Conservation (phyloP, 2,888 invertebrate species). For the Atethmia centrago region DNA sequence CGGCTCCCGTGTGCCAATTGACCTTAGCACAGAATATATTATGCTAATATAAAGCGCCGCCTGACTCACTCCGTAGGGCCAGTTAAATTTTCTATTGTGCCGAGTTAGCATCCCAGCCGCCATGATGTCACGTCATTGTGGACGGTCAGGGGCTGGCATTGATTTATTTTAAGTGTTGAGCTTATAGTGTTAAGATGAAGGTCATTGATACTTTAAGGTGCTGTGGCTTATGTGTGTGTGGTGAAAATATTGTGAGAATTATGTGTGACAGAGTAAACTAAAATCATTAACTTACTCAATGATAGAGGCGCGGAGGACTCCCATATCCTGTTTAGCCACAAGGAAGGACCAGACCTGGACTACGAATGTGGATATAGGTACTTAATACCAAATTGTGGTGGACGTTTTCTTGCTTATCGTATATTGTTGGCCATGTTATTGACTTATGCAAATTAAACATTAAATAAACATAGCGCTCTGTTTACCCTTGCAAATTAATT, state of each 20-base stretch:
- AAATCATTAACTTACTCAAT: neutral
- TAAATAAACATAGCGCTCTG: conserved; percentile 37
- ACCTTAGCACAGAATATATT: conserved; percentile 56
- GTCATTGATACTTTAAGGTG: conserved; percentile 10
- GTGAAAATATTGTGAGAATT: neutral
- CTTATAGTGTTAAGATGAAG: conserved; percentile 32
- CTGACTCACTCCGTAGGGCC: conserved; percentile 56
- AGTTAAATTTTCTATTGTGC: conserved; percentile 42
- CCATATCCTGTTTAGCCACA: neutral
- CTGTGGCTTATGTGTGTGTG: neutral
- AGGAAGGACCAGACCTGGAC: neutral
- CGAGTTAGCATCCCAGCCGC: conserved; percentile 45
- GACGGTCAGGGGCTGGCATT: conserved; percentile 67
- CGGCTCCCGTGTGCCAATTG: conserved; percentile 34
- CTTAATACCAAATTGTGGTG: neutral
- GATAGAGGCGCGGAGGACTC: neutral
- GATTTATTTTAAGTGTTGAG: conserved; percentile 56
- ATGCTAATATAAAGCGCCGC: conserved; percentile 50
- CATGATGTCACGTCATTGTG: conserved; percentile 70
- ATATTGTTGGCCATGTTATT: conserved; percentile 13
- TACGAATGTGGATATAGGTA: neutral
- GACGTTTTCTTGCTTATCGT: neutral
- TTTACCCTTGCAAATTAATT: conserved; percentile 47
- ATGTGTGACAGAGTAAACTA: neutral
- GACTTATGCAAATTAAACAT: conserved; percentile 29